A percentile compares a stretch with the other conserved stretches of the same genome.
Conservation (phyloP, 2,888 invertebrate genomes). For the Platycheirus rosarum region DNA sequence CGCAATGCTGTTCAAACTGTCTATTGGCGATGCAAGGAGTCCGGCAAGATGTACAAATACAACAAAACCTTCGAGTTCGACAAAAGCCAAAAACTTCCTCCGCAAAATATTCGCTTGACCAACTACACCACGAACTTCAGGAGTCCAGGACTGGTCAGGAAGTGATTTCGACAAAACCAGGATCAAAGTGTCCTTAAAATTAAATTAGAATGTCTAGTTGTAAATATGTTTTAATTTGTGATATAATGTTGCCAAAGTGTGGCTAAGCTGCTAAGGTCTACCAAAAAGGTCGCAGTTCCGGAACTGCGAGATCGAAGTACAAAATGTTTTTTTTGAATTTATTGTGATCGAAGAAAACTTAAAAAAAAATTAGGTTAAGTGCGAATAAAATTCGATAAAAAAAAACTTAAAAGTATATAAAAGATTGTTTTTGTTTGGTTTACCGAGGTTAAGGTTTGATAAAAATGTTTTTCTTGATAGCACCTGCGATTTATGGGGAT, state of each 20-base stretch:
- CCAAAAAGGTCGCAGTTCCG: conserved; percentile 58
- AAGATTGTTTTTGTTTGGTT: not conserved
- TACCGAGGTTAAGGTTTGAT: no score
- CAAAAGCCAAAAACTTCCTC: conserved; percentile 82
- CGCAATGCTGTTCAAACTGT: conserved; percentile 90
- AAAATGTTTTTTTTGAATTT: conserved; percentile 27
- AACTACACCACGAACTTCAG: conserved; percentile 77
- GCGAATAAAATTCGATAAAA: conserved; percentile 41
- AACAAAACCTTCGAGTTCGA: conserved; percentile 85
- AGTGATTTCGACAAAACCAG: no score
- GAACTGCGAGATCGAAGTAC: conserved; percentile 61
- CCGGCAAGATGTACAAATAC: conserved; percentile 84
- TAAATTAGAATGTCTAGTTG: conserved; percentile 9
- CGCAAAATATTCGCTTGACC: conserved; percentile 82
- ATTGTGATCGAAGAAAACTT: conserved; percentile 25
- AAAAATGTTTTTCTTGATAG: not conserved
- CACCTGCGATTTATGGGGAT: not conserved
- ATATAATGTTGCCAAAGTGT: conserved; percentile 5
- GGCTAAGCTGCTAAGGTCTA: conserved; percentile 66
- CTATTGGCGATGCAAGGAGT: conserved; percentile 87
- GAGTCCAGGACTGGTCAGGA: conserved; percentile 24
- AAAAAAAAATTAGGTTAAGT: conserved; percentile 14
- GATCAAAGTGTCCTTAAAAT: not conserved
- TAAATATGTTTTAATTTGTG: conserved; percentile 22
- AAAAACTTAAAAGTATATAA: not conserved